These are phyloP conservation scores for Plecturocebus donacophilus DNA, from an alignment of 2,113 vertebrate species.

Conservation along the genomic window DNA sequence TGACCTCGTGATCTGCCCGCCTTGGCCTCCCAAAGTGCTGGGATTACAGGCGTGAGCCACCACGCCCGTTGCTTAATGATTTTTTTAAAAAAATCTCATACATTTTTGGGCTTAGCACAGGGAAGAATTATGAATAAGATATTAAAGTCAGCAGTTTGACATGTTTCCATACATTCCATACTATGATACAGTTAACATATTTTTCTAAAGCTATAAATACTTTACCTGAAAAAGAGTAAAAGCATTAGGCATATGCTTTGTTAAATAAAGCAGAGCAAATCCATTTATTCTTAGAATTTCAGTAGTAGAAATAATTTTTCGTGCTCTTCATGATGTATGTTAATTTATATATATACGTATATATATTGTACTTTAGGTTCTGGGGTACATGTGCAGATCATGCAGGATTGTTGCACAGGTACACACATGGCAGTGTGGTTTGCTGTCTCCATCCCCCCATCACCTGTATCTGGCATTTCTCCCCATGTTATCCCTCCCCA, in stretches of 20 bases:
- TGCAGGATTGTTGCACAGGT: too few species aligned
- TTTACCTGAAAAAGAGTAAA: not conserved
- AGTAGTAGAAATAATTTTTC: constrained; percentile 27
- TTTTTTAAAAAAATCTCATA: not conserved
- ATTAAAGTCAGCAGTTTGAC: not conserved
- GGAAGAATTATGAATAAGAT: not conserved
- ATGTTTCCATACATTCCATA: not conserved
- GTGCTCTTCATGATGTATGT: not conserved
- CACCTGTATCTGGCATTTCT: too few species aligned
- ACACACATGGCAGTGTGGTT: too few species aligned
- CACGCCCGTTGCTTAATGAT: too few species aligned
- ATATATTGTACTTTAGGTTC: too few species aligned
- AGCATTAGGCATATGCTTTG: not conserved
- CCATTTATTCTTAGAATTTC: not conserved
- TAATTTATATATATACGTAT: too few species aligned
- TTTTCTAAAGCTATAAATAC: not conserved
- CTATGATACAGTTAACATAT: not conserved
- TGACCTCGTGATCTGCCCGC: too few species aligned
- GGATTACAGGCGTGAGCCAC: too few species aligned
- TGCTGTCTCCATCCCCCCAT: too few species aligned
- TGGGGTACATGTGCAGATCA: too few species aligned
- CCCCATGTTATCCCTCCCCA: too few species aligned
- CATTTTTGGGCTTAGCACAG: not conserved
- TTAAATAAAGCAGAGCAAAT: constrained; percentile 12
- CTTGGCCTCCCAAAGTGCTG: too few species aligned